Conservation (phyloP, 2,888 invertebrate species). For the Cerastis leucographa region DNA sequence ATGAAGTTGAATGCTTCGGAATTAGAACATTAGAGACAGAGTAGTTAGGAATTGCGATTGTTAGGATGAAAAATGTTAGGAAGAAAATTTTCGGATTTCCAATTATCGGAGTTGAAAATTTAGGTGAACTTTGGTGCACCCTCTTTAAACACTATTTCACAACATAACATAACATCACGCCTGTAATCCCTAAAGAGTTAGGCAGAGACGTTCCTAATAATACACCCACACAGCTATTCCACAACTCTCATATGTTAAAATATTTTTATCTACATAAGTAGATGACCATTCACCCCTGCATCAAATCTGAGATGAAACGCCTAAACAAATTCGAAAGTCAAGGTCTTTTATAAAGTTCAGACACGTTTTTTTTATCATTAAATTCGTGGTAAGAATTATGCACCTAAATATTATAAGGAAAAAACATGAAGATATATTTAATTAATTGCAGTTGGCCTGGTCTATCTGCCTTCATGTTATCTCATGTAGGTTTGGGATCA, state of each 20-base stretch:
- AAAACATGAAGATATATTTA: neutral
- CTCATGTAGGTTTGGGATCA: neutral
- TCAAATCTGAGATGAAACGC: neutral
- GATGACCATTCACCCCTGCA: neutral
- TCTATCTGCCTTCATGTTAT: neutral
- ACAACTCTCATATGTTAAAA: neutral
- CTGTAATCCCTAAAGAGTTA: too few species aligned
- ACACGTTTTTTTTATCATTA: too few species aligned
- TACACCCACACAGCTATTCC: neutral
- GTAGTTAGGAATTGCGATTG: too few species aligned
- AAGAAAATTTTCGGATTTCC: too few species aligned
- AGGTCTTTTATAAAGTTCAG: conserved; percentile 17
- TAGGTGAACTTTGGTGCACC: too few species aligned
- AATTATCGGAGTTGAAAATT: too few species aligned
- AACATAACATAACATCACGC: too few species aligned
- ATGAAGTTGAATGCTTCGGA: too few species aligned
- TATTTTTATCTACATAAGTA: neutral
- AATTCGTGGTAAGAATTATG: neutral
- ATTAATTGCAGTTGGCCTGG: neutral
- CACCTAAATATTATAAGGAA: neutral
- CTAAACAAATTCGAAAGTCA: conserved; percentile 13
- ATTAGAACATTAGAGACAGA: too few species aligned
- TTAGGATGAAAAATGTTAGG: too few species aligned
- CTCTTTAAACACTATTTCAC: neutral
- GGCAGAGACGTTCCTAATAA: too few species aligned